Evolutionary conservation across 2,113 vertebrate species (phyloP).

Genomic region (Dryoscopus gambensis): DNA sequence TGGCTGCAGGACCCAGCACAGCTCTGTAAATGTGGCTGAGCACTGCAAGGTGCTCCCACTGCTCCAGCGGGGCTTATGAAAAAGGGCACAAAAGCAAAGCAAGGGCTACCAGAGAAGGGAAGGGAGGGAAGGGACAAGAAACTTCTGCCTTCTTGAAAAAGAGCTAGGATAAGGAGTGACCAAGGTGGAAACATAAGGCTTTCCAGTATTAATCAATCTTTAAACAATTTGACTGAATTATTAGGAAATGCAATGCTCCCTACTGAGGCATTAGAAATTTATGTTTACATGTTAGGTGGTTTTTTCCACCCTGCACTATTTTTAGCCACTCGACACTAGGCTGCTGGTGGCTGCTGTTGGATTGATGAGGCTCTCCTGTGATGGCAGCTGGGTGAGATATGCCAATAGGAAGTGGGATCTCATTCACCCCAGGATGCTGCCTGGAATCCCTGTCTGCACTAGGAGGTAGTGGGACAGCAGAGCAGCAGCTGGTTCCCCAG

Average conservation of each 20-base stretch:
- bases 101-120: neutral
- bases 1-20: neutral
- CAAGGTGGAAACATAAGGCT: neutral
- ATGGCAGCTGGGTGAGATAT: neutral
- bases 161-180: neutral
- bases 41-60: neutral
- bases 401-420: neutral
- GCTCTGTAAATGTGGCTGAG: rapidly evolving
- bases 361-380: neutral
- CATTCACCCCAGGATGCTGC: neutral
- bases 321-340: neutral
- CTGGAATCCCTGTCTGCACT: rapidly evolving
- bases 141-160: neutral
- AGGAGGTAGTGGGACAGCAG: neutral
- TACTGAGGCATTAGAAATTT: slow-evolving; percentile 21
- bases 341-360: neutral
- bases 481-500: neutral
- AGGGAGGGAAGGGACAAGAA: neutral
- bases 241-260: slow-evolving; percentile 53
- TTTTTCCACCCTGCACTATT: neutral
- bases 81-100: neutral
- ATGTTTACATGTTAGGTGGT: slow-evolving; percentile 38
- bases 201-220: slow-evolving; percentile 51
- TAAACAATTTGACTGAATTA: neutral
- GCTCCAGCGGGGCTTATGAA: neutral